Evolutionary conservation across 2,888 invertebrate genomes (phyloP).

Genomic region (Tineola bisselliella): DNA sequence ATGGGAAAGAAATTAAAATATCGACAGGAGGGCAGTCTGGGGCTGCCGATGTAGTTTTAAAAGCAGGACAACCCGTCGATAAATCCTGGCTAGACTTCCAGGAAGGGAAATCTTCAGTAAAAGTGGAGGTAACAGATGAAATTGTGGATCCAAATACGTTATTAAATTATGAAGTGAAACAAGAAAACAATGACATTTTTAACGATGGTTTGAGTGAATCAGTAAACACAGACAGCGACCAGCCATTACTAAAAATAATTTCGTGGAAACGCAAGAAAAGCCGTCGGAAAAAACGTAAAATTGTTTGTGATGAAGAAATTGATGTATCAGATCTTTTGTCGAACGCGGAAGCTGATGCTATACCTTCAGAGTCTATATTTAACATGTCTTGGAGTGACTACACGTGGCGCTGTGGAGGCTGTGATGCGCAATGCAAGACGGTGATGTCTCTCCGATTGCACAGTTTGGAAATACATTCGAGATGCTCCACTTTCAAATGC

Average conservation of each 20-base stretch:
- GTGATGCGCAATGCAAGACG: slow-evolving; percentile 51
- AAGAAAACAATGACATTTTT: slow-evolving; percentile 23
- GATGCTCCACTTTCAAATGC: slow-evolving; percentile 50
- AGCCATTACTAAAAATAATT: slow-evolving; percentile 30
- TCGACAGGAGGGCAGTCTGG: slow-evolving; percentile 13
- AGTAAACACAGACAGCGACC: slow-evolving; percentile 41
- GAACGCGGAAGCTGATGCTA: slow-evolving; percentile 18
- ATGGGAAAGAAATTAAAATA: slow-evolving; percentile 21
- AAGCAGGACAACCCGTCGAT: slow-evolving; percentile 39
- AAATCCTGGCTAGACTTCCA: slow-evolving; percentile 45
- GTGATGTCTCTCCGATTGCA: slow-evolving; percentile 44
- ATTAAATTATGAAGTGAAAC: slow-evolving; percentile 30
- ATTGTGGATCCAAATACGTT: slow-evolving; percentile 28
- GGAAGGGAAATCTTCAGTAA: slow-evolving; percentile 35
- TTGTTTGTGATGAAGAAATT: slow-evolving; percentile 11
- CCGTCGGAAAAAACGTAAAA: slow-evolving; percentile 20
- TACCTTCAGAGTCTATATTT: slow-evolving; percentile 21
- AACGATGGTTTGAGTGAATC: not conserved
- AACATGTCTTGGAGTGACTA: slow-evolving; percentile 45
- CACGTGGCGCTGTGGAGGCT: slow-evolving; percentile 46
- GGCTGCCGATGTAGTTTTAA: slow-evolving; percentile 15
- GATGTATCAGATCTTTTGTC: slow-evolving; percentile 11
- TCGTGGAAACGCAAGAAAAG: slow-evolving; percentile 37
- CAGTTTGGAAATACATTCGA: slow-evolving; percentile 44
- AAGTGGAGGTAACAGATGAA: slow-evolving; percentile 26